These are phyloP conservation scores for Poecilus cupreus DNA, from an alignment of 2,888 invertebrate species.

Conservation along the genomic window DNA sequence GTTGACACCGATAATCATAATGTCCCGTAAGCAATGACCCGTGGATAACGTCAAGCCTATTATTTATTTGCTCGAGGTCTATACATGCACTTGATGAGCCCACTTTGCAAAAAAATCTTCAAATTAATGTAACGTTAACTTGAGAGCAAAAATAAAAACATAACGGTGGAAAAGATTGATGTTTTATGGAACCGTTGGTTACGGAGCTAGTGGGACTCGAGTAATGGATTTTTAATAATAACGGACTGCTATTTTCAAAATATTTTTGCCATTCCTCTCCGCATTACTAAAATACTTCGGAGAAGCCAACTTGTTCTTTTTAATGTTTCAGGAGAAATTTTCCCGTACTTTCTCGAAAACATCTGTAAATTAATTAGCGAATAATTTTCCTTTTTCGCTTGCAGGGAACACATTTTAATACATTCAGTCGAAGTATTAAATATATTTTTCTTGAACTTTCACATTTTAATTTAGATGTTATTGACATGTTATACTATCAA, in stretches of 20 bases:
- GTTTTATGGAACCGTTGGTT: constrained; percentile 40
- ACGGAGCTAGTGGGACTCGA: constrained; percentile 30
- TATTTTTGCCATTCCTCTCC: constrained; percentile 2
- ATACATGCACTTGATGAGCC: background rate
- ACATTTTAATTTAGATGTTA: too few species aligned
- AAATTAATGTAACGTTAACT: constrained; percentile 43
- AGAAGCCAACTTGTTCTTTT: constrained; percentile 1
- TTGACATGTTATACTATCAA: too few species aligned
- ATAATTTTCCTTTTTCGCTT: too few species aligned
- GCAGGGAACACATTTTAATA: too few species aligned
- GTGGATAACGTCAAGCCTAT: background rate
- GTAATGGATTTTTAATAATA: constrained; percentile 36
- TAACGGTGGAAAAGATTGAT: constrained; percentile 41
- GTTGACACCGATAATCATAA: constrained; percentile 59
- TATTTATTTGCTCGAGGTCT: background rate
- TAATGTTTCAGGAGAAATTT: background rate
- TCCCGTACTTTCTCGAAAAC: background rate
- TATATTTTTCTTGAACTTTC: too few species aligned
- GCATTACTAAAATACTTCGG: background rate
- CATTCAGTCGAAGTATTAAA: too few species aligned
- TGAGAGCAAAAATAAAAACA: constrained; percentile 29
- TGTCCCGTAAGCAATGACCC: constrained; percentile 50
- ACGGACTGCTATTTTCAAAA: constrained; percentile 2
- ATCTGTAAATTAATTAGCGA: background rate
- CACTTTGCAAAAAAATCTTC: constrained; percentile 16